Evolutionary conservation across 2,888 invertebrate species (phyloP).

Genomic region (Drosophila pseudotakahashii): DNA sequence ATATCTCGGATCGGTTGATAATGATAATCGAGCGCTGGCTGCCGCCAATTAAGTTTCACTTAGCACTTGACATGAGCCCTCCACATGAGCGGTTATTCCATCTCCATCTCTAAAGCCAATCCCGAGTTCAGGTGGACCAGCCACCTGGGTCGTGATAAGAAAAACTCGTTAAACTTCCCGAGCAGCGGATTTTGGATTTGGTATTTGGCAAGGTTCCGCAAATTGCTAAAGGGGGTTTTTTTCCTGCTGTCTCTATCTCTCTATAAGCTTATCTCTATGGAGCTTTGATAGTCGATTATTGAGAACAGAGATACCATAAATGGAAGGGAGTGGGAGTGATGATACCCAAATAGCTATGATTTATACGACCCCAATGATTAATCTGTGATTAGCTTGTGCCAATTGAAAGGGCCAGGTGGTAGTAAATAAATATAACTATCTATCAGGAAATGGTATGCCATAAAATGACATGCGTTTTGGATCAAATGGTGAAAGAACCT

Average conservation of each 20-base stretch:
- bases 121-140: neutral
- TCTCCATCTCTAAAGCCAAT: neutral
- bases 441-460: slow-evolving; percentile 14
- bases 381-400: slow-evolving; percentile 34
- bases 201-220: neutral
- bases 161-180: slow-evolving; percentile 6
- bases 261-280: slow-evolving; percentile 51
- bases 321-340: slow-evolving; percentile 27
- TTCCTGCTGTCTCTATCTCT: too few relatives aligned
- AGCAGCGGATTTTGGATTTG: neutral
- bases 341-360: slow-evolving; percentile 58
- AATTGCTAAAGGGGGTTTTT: neutral
- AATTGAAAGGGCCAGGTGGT: slow-evolving; percentile 16
- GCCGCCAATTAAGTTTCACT: slow-evolving; percentile 56
- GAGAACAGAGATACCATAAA: slow-evolving; percentile 11
- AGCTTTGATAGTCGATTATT: slow-evolving; percentile 36
- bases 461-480: slow-evolving; percentile 1
- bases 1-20: slow-evolving; percentile 22
- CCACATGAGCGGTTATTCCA: slow-evolving; percentile 18
- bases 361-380: slow-evolving; percentile 56
- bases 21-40: slow-evolving; percentile 51
- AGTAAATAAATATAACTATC: neutral
- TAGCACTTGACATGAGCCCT: slow-evolving; percentile 51
- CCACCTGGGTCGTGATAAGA: slow-evolving; percentile 19
- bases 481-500: neutral